Conservation (phyloP, 2,888 invertebrate species). For the Parascotia fuliginaria region DNA sequence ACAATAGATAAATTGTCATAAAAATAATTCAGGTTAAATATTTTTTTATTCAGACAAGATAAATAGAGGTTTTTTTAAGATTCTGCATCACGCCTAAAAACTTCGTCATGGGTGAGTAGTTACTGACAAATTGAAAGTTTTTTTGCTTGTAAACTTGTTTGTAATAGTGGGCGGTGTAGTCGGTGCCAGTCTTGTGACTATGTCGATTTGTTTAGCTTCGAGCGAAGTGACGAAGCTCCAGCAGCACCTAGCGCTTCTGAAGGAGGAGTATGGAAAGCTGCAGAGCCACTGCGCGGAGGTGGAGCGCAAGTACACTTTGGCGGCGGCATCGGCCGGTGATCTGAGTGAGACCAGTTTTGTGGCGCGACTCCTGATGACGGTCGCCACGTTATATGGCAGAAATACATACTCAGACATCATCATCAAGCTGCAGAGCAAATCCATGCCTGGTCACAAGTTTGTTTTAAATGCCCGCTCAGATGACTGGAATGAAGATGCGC, state of each 20-base stretch:
- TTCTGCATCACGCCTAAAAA: constrained; percentile 43
- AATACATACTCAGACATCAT: constrained; percentile 93
- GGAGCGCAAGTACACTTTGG: constrained; percentile 93
- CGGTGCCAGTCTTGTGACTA: constrained; percentile 48
- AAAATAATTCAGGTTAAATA: constrained; percentile 53
- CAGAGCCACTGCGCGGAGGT: constrained; percentile 93
- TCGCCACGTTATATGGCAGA: constrained; percentile 93
- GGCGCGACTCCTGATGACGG: constrained; percentile 91
- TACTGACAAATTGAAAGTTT: constrained; percentile 41
- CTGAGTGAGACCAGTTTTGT: constrained; percentile 92
- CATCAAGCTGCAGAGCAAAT: constrained; percentile 90
- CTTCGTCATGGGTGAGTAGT: constrained; percentile 76
- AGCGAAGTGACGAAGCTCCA: constrained; percentile 89
- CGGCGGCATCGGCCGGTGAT: constrained; percentile 88
- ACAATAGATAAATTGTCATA: constrained; percentile 56
- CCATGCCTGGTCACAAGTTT: constrained; percentile 94
- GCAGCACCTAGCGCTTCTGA: constrained; percentile 93
- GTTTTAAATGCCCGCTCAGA: constrained; percentile 95
- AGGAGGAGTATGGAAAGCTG: constrained; percentile 96
- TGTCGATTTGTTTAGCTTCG: constrained; percentile 78
- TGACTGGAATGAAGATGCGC: constrained; percentile 92
- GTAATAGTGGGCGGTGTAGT: constrained; percentile 74
- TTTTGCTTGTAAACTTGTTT: constrained; percentile 48
- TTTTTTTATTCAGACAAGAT: constrained; percentile 46
- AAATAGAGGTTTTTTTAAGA: constrained; percentile 50